phyloP scores from a whole-genome alignment of 2,888 invertebrate genomes.

The Macaria notata region DNA sequence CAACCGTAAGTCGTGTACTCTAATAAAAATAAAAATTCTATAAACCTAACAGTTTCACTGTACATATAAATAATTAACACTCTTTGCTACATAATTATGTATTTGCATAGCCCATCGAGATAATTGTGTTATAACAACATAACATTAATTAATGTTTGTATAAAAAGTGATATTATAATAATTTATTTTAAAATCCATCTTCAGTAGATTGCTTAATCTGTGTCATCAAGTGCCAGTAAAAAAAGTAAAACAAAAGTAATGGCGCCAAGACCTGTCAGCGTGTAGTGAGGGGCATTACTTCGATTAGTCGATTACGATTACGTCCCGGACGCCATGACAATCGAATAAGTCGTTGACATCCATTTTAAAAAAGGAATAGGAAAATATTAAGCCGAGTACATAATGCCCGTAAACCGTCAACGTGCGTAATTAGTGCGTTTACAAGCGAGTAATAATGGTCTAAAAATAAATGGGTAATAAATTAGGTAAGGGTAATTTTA shows the following conservation, averaged over 20 bases:
- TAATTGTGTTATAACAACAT: too few relatives aligned
- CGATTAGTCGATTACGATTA: constrained; percentile 58
- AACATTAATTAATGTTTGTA: too few relatives aligned
- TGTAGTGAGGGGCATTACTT: constrained; percentile 48
- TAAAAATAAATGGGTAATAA: constrained; percentile 35
- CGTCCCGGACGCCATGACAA: constrained; percentile 46
- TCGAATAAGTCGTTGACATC: constrained; percentile 44
- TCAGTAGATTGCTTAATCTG: too few relatives aligned
- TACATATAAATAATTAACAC: too few relatives aligned
- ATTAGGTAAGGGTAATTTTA: constrained; percentile 23
- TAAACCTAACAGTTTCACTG: too few relatives aligned
- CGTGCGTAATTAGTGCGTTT: constrained; percentile 52
- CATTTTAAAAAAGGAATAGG: not conserved
- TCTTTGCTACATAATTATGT: too few relatives aligned
- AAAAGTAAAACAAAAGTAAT: constrained; percentile 36
- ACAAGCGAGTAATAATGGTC: constrained; percentile 33
- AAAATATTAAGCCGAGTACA: constrained; percentile 35
- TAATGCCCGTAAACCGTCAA: constrained; percentile 53
- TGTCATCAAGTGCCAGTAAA: constrained; percentile 48
- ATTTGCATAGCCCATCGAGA: too few relatives aligned
- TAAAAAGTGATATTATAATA: too few relatives aligned
- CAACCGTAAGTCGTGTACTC: too few relatives aligned
- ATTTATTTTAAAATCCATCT: too few relatives aligned
- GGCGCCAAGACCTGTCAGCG: constrained; percentile 55
- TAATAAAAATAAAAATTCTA: too few relatives aligned